Conservation (phyloP, 2,797 vertebrate genomes). For the Squalus acanthias region DNA sequence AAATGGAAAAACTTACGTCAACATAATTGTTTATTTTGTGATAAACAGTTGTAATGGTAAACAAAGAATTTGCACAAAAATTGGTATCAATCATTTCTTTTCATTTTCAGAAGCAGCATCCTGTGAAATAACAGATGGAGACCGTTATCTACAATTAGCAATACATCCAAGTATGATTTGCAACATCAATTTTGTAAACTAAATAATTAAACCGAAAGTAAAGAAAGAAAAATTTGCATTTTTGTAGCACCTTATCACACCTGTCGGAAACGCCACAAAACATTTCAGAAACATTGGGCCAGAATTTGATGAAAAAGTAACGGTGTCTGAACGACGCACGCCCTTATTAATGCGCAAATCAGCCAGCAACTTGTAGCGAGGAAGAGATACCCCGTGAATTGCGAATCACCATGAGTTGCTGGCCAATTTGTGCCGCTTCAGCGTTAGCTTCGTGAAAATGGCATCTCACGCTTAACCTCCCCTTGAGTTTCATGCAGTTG, state of each 20-base stretch:
- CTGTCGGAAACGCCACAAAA: neutral
- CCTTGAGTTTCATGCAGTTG: too few relatives aligned
- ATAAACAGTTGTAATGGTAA: slow-evolving; percentile 43
- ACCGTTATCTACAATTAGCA: neutral
- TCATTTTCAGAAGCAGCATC: neutral
- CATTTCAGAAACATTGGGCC: neutral
- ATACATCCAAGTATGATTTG: neutral
- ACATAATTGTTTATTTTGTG: slow-evolving; percentile 53
- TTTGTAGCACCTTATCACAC: neutral
- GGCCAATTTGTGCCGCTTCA: too few relatives aligned
- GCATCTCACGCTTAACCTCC: too few relatives aligned
- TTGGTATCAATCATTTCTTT: too few relatives aligned
- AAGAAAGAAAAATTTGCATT: neutral
- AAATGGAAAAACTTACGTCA: slow-evolving; percentile 41
- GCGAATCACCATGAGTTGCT: too few relatives aligned
- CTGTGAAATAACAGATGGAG: neutral
- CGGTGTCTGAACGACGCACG: too few relatives aligned
- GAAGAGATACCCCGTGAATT: too few relatives aligned
- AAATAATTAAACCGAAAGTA: neutral
- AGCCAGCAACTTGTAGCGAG: too few relatives aligned
- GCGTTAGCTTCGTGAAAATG: too few relatives aligned
- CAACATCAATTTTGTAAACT: neutral
- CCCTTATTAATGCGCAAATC: too few relatives aligned
- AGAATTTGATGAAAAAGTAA: too few relatives aligned
- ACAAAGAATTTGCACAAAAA: neutral